phyloP scores from a whole-genome alignment of 2,797 vertebrate species.

The Helostoma temminkii region DNA sequence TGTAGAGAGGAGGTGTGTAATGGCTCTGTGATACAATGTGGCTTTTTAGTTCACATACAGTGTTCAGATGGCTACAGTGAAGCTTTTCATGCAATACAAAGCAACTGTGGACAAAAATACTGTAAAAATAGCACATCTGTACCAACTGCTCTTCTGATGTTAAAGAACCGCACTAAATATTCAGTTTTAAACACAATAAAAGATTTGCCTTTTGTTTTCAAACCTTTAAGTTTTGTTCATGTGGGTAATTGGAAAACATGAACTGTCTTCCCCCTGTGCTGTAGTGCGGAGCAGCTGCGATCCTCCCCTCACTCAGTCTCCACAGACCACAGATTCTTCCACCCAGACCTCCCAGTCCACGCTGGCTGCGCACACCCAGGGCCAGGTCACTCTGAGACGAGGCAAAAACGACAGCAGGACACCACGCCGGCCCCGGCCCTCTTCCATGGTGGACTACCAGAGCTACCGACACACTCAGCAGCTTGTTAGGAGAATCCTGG shows the following conservation, averaged over 20 bases:
- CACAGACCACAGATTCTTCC: slow-evolving; percentile 76
- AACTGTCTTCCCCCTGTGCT: neutral
- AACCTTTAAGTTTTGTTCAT: no score
- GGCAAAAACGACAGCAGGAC: slow-evolving; percentile 17
- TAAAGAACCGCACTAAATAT: no score
- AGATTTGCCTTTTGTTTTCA: no score
- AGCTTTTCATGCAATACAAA: no score
- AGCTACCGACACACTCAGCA: slow-evolving; percentile 88
- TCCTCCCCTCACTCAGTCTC: slow-evolving; percentile 58
- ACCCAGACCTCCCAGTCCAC: slow-evolving; percentile 63
- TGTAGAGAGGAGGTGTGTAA: no score
- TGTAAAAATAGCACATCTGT: no score
- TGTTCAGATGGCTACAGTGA: no score
- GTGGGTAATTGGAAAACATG: neutral
- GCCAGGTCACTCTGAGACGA: slow-evolving; percentile 50
- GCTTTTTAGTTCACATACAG: no score
- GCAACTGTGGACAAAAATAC: no score
- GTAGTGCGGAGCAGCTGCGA: slow-evolving; percentile 81
- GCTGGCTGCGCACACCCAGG: slow-evolving; percentile 32
- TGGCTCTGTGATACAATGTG: no score
- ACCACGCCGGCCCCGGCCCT: slow-evolving; percentile 76
- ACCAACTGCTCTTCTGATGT: no score
- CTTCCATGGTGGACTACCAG: slow-evolving; percentile 87
- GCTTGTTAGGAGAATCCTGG: slow-evolving; percentile 85
- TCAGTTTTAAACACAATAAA: no score